phyloP scores from a whole-genome alignment of 1,140 invertebrate species.

The Microplitis demolitor region DNA sequence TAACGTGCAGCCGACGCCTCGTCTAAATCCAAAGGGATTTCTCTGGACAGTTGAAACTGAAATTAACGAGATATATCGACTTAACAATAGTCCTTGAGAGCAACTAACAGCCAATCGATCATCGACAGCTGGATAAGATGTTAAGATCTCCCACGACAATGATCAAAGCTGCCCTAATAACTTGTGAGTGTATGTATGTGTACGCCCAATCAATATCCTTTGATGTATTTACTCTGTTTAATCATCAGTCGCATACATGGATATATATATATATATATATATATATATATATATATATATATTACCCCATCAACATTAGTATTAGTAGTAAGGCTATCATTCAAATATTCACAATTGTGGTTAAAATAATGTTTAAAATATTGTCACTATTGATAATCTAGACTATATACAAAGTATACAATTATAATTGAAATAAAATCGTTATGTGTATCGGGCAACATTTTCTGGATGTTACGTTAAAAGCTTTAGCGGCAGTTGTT shows the following conservation, averaged over 20 bases:
- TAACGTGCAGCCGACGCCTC: neutral
- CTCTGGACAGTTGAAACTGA: neutral
- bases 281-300: no score
- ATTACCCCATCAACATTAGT: no score
- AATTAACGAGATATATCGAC: conserved; percentile 10
- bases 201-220: neutral
- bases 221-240: neutral
- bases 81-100: conserved; percentile 1
- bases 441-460: no score
- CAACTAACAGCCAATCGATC: neutral
- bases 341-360: no score
- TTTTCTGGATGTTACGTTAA: no score
- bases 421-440: no score
- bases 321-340: no score
- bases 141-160: conserved; percentile 7
- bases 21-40: conserved; percentile 8
- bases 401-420: no score
- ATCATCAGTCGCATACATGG: neutral
- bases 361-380: no score
- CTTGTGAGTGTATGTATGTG: neutral
- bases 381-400: no score
- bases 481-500: no score
- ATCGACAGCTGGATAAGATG: conserved; percentile 3
- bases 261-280: no score
- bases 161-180: conserved; percentile 9